A percentile compares a stretch with the other conserved stretches of the same genome.
Evolutionary conservation across 2,797 vertebrate species (phyloP).

Genomic region (Bryconaethiops microstoma): DNA sequence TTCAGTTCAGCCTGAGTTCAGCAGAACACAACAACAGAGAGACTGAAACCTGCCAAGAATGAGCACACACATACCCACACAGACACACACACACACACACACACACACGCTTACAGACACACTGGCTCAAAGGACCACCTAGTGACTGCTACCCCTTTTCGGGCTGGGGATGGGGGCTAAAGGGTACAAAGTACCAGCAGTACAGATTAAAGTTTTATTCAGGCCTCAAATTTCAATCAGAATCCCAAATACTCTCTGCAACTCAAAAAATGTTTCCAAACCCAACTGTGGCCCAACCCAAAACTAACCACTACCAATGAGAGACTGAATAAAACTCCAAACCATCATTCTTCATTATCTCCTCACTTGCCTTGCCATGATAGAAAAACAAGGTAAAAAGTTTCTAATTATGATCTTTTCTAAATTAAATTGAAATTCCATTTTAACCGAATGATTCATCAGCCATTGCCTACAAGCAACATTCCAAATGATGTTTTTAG

Average conservation of each 20-base stretch:
- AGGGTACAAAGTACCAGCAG: background rate
- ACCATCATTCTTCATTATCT: too few species aligned
- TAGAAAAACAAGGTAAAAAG: background rate
- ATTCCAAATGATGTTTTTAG: background rate
- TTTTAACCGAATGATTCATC: background rate
- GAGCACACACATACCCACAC: conserved; percentile 29
- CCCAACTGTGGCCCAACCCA: too few species aligned
- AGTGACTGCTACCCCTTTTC: background rate
- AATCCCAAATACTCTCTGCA: background rate
- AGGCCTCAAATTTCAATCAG: background rate
- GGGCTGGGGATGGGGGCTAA: too few species aligned
- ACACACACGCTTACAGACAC: background rate
- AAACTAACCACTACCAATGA: too few species aligned
- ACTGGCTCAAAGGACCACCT: conserved; percentile 11
- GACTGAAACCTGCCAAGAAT: conserved; percentile 35
- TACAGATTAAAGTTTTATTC: background rate
- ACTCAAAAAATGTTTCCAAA: too few species aligned
- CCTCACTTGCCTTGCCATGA: background rate
- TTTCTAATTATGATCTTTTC: background rate
- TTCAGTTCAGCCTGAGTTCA: conserved; percentile 59
- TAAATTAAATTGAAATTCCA: background rate
- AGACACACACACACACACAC: conserved; percentile 3
- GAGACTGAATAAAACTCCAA: too few species aligned
- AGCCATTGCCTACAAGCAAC: background rate
- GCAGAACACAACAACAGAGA: conserved; percentile 38